Evolutionary conservation across 2,888 invertebrate species (phyloP), one percentile per base, ranked within the genome.

Genomic region (Drosophila diplacantha): DNA sequence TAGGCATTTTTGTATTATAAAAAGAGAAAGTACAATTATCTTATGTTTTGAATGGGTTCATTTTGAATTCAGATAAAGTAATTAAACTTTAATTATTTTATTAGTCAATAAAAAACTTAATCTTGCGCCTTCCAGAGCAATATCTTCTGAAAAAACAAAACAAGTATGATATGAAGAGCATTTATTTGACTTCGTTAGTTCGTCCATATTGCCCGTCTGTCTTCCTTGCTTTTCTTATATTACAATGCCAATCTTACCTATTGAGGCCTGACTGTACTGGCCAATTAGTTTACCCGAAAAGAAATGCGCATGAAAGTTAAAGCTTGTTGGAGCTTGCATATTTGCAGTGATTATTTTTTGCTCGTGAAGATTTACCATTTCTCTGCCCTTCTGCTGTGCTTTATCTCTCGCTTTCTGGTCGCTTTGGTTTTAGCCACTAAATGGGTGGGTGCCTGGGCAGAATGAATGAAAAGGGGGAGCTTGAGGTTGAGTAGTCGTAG

Each of bases 261-360:
- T 14, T 3, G 5, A 20, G 14, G 14, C 18, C 8, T 9, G 20
- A 31, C 44, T 46, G 44, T 46, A 46, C 31, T 20, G 29, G 41
- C 29, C 31, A 46, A 46, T 31, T 31, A 46, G 31, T 46, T 46
- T 46, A 46, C 44, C 9, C 18, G 9, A 46, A 46, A 8, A 2
- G 44, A 31, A 46, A 46, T 46, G 44, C 44, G 31, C 20, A 20
- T 46, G 44, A 31, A 46, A 31, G 44, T 14, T 31, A 9, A 18
- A 18, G 18, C 18, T 46, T 14, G 29, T 44, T 14, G 8, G 31
- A 46, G 31, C 44, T 46, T 20, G 44, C 44, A 46, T 44, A 29
- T 44, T 44, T 44, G 31, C 31, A 31, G 31, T 46, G 31, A 46
- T 46, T 46, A 31, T 31, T 46, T 46, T 46, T 46, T 44, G 44